phyloP scores from a whole-genome alignment of 2,888 invertebrate species.

The Acanthosoma haemorrhoidale region DNA sequence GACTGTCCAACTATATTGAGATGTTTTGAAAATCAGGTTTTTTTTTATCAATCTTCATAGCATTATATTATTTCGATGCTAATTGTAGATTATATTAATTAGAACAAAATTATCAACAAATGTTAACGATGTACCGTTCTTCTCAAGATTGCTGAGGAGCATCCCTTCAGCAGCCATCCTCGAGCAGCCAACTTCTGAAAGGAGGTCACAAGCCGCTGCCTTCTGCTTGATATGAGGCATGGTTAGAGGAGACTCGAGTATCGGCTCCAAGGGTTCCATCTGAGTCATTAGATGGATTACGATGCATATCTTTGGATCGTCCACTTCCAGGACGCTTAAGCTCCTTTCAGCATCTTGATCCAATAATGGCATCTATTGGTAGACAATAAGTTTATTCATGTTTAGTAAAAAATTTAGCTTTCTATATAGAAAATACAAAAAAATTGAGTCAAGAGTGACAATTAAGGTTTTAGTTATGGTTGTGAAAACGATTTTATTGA shows the following conservation, averaged over 20 bases:
- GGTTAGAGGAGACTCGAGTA: slow-evolving; percentile 75
- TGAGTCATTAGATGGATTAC: slow-evolving; percentile 86
- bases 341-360: slow-evolving; percentile 51
- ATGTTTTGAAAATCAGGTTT: background rate
- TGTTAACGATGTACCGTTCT: slow-evolving; percentile 62
- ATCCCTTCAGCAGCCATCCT: slow-evolving; percentile 74
- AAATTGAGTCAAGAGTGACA: too few relatives aligned
- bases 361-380: slow-evolving; percentile 58
- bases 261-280: slow-evolving; percentile 76
- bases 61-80: too few relatives aligned
- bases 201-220: slow-evolving; percentile 67
- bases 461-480: too few relatives aligned
- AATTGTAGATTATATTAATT: too few relatives aligned
- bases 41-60: too few relatives aligned
- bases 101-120: too few relatives aligned
- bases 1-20: background rate
- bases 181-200: slow-evolving; percentile 66
- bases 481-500: too few relatives aligned
- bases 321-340: slow-evolving; percentile 72
- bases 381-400: too few relatives aligned
- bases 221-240: slow-evolving; percentile 74
- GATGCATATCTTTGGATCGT: slow-evolving; percentile 83
- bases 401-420: too few relatives aligned
- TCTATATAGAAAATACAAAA: too few relatives aligned
- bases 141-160: slow-evolving; percentile 84